Conservation (phyloP, 1,140 invertebrate species). For the Diabrotica virgifera region DNA sequence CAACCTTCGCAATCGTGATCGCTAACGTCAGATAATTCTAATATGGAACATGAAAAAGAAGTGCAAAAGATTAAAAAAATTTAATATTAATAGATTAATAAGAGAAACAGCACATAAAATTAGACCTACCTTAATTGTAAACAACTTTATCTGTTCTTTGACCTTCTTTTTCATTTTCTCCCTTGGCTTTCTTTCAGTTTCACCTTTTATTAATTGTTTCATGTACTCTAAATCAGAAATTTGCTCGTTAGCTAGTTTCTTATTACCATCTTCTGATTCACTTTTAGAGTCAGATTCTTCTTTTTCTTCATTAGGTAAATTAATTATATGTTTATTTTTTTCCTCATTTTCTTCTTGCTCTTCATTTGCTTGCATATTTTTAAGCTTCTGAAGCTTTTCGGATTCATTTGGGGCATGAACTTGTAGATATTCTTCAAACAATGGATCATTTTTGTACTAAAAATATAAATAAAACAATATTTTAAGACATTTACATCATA, state of each 20-base stretch:
- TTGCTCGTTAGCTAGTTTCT: conserved; percentile 61
- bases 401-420: conserved; percentile 63
- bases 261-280: conserved; percentile 36
- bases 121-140: conserved; percentile 56
- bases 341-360: conserved; percentile 41
- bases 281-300: conserved; percentile 21
- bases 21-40: no score
- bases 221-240: conserved; percentile 68
- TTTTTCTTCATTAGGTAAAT: conserved; percentile 21
- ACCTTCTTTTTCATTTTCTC: conserved; percentile 42
- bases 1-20: no score
- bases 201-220: conserved; percentile 47
- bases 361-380: background rate
- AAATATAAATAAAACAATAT: conserved; percentile 35
- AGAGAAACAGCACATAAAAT: no score
- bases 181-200: conserved; percentile 39
- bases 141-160: conserved; percentile 51
- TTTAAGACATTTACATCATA: background rate
- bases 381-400: conserved; percentile 45
- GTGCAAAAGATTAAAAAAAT: no score
- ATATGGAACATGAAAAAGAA: no score
- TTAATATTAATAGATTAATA: no score
- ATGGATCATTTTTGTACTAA: conserved; percentile 82
- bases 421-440: conserved; percentile 86
- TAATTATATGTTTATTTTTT: conserved; percentile 33